Base-by-base conservation (phyloP, 2,888 invertebrate species). In the Drosophila melanosoma region DNA sequence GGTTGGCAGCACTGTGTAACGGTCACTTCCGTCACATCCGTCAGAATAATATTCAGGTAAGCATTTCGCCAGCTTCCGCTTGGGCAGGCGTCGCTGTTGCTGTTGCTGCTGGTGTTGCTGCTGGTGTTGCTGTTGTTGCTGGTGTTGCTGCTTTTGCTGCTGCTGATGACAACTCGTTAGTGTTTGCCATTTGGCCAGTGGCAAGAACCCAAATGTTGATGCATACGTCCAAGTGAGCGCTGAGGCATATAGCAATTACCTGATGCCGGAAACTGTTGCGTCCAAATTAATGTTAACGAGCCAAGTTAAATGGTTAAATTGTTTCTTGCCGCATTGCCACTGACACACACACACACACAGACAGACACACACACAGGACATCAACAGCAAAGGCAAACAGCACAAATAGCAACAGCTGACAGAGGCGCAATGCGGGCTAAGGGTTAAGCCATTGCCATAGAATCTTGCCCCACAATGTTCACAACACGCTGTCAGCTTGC, bases 281-380 rank as follows among this genome's bases (percentile, higher is more conserved):
- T 67, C 69, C 65, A 83, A 82, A 82, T 82, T 82, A 82, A 82
- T 82, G 83, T 80, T 78, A 82, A 82, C 82, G 82, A 80, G 82
- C 65, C 74, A 81, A 83, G 74, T 82, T 82, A 80, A 82, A 82
- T 82, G 77, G 51, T 74, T 75, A 80, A 82, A 81, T 82, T 81
- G 81, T 81, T 81, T 79, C 76, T 80, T 72, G 71, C 76, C 80
- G 32, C 75, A 78, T 52, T 67, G 54, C 32, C 70, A 59, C 57
- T 26, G 26, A 26, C 26, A 26, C 49, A 17, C 7, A 49, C 48
- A 48, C 23, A 48, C 6, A 20, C 48, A 48, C 7, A 23, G 5
- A 48, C 10, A 48, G 5, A 48, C 10, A 48, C 48, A 48, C 51
- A 66, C 17, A 56, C 48, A 52, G 58, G 35, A 17, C 32, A 61